Base-by-base conservation (phyloP, 2,797 vertebrate genomes). In the Clamator glandarius region DNA sequence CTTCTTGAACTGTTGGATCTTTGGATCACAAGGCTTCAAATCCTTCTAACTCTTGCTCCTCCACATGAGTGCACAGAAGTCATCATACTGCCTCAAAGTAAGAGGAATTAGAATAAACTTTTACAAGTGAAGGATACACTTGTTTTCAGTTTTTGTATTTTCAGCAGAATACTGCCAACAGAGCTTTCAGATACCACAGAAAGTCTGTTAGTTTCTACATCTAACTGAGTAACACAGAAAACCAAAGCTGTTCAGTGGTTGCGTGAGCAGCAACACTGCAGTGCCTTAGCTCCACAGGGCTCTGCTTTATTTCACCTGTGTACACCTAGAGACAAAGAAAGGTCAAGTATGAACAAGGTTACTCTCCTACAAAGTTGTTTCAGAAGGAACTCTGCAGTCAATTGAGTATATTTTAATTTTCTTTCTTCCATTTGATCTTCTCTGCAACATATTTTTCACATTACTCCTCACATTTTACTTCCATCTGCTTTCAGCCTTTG, bases 401-500 rank as follows among this genome's bases (percentile, higher is more conserved):
- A 4, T 52, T 94, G 92, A 96, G 96, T 97, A 90, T 75, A 92
- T 83, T 97, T 93, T 94, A 67, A 85, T 96, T 83, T 95, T 96
- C 87, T 92, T 80, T 67, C 91, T 95, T 93, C 67, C 90, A 97
- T 98, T 98, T 98, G 96, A 97, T 98, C 97, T 98, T 90, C 87
- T 74, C 83, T 79, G 86, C 76, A 93, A 96, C 97, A 98, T 97
- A 95, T 96, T 96, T 97, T 98, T 97, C 57, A 17, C 90, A 98
- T 98, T 98, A 98, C 95, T 92, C 81, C 80, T 93, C 93, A 95
- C 91, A 95, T 97, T 97, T 95, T 95, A 90, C 94, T 95, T 95
- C 97, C 97, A 97, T 98, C 97, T 98, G 98, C 96, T 97, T 97
- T 97, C 95, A 96, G 90, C 92, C 97, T 97, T 94, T 97, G 94